Conservation (phyloP, 2,888 invertebrate species). For the Tetropium fuscum region DNA sequence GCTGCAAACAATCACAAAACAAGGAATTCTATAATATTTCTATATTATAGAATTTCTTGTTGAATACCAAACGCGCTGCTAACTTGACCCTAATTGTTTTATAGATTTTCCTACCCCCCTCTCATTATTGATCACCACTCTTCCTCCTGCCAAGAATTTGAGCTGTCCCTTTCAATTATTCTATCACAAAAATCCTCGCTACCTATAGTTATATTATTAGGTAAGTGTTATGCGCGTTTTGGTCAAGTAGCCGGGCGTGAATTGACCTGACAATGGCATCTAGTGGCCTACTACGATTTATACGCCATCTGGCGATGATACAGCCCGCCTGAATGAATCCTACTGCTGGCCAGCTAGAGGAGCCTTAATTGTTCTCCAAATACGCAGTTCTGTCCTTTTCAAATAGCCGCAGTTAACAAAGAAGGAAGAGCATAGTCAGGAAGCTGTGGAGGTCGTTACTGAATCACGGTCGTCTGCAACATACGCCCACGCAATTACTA, state of each 20-base stretch:
- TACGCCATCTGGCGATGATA: conserved; percentile 64
- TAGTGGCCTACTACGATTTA: conserved; percentile 63
- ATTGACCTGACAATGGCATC: conserved; percentile 62
- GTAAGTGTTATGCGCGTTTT: conserved; percentile 33
- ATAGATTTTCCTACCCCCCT: too few relatives aligned
- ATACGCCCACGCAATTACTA: conserved; percentile 51
- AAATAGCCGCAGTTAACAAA: not conserved
- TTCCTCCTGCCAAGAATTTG: too few relatives aligned
- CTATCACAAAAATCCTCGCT: too few relatives aligned
- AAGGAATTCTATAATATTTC: too few relatives aligned
- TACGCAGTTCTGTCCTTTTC: conserved; percentile 10
- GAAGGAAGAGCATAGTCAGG: not conserved
- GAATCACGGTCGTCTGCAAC: conserved; percentile 34
- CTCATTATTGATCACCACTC: too few relatives aligned
- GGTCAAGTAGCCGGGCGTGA: conserved; percentile 45
- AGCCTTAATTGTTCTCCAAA: conserved; percentile 14
- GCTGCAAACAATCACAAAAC: too few relatives aligned
- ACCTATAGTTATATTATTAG: conserved; percentile 15
- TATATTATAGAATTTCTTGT: too few relatives aligned
- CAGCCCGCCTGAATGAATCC: conserved; percentile 45
- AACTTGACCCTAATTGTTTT: too few relatives aligned
- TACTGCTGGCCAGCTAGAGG: not conserved
- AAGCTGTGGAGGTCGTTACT: conserved; percentile 9
- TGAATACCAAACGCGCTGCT: too few relatives aligned
- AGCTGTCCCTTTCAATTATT: too few relatives aligned